Conservation (phyloP, 92 coral and sea anemone genomes). For the Umimayanthus kanabou region DNA sequence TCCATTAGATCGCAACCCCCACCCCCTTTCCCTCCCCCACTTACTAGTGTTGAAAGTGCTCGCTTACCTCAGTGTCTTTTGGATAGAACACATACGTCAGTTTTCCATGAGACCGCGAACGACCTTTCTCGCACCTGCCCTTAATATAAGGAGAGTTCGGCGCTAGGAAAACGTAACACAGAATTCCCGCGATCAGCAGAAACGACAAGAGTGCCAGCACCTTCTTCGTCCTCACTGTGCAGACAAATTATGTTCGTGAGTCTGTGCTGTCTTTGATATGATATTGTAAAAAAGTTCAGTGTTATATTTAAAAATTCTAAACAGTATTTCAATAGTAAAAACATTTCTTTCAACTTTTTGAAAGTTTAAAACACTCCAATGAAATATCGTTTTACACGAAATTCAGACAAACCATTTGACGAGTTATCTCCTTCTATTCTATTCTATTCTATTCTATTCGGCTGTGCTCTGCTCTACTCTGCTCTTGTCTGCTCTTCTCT, state of each 20-base stretch:
- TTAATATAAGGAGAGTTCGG: constrained; percentile 85
- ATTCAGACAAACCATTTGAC: not conserved
- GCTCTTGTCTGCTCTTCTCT: not conserved
- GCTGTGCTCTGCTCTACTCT: constrained; percentile 1
- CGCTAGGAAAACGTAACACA: constrained; percentile 77
- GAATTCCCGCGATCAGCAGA: constrained; percentile 56
- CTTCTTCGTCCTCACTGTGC: constrained; percentile 52
- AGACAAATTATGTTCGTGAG: not conserved
- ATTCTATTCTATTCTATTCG: not conserved
- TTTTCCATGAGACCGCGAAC: constrained; percentile 25
- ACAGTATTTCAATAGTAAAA: too few species aligned
- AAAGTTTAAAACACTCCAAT: too few species aligned
- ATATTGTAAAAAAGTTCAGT: not conserved
- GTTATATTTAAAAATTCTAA: not conserved
- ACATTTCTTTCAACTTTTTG: not conserved
- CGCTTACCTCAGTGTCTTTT: constrained; percentile 65
- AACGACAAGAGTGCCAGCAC: constrained; percentile 53
- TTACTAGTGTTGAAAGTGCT: too few species aligned
- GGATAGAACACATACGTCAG: constrained; percentile 53
- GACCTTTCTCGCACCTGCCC: constrained; percentile 58
- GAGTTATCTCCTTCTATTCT: not conserved
- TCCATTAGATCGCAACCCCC: not conserved
- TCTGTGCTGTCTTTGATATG: not conserved
- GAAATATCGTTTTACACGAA: too few species aligned
- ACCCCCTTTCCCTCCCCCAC: not conserved